Evolutionary conservation across 2,888 invertebrate genomes (phyloP), one percentile per base, ranked within the genome.

Genomic region (Drosophila buzzatii): DNA sequence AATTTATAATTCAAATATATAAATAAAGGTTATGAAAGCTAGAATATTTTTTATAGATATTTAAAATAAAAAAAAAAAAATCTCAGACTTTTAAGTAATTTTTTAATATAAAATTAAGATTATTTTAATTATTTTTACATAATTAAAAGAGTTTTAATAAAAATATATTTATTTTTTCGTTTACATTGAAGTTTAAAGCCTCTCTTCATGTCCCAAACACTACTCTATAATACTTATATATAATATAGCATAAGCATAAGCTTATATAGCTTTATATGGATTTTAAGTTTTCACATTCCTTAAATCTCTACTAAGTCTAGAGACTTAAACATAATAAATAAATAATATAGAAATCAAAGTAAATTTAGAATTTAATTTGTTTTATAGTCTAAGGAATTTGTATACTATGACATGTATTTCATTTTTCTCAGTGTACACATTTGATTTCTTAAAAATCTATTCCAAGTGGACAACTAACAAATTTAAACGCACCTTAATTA

Each of bases 381-480:
- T 49, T 45, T 10, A 49, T n/a, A 18, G 6, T 1, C 31, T 12
- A 1, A 27, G 27, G 2, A 18, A 18, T 18, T 18, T 0, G n/a
- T 18, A 33, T 7, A 1, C 8, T 1, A 3, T n/a, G 1, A 3
- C 12, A 7, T 31, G 6, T 6, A 23, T 27, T n/a, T 35, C n/a
- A 16, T 33, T n/a, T 57, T 27, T 39, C 16, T 47, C 10, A 41
- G 57, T 67, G 55, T 58, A 64, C 35, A 68, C 75, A 89, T 91
- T 78, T 90, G 88, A 80, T 85, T 85, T 77, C 72, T 77, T 81
- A 63, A 81, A 89, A 78, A 91, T 79, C 85, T 78, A 82, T 85
- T 80, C 66, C 73, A 76, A 75, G 73, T 57, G 70, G 85, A 85
- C 91, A 91, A 78, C 77, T 89, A 80, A 90, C 89, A 91, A 90